Percentiles rank a stretch among this genome's conserved stretches.
These are phyloP conservation scores for Callyntrura sp. DNA, from an alignment of 2,888 invertebrate genomes.

Conservation along the genomic window DNA sequence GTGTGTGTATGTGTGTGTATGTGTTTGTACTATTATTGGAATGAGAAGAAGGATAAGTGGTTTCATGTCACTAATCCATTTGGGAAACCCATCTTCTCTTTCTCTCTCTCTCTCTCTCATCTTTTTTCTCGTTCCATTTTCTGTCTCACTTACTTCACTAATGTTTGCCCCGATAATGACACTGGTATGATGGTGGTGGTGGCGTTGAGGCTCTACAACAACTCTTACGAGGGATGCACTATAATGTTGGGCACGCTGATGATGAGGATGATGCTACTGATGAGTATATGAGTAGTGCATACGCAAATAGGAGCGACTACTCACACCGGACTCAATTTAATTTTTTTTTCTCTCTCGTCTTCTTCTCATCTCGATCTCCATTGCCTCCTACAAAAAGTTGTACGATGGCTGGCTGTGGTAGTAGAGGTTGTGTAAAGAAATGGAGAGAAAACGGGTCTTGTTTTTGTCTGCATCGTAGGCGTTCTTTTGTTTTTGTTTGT, in stretches of 20 bases:
- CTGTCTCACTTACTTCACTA: constrained; percentile 53
- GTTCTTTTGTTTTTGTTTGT: constrained; percentile 13
- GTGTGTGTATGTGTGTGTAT: not conserved
- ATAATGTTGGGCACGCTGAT: not conserved
- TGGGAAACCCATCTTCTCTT: constrained; percentile 72
- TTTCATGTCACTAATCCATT: constrained; percentile 78
- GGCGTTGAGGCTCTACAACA: constrained; percentile 7
- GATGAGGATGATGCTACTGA: not conserved
- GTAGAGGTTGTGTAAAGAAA: not conserved
- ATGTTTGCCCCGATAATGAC: constrained; percentile 74
- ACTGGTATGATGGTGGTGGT: constrained; percentile 22
- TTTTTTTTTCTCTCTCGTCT: not conserved
- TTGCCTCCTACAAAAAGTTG: not conserved
- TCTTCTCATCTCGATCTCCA: too few species aligned
- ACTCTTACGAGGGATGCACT: constrained; percentile 31
- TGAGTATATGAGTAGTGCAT: not conserved
- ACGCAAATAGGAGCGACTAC: not conserved
- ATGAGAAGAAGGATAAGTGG: constrained; percentile 68
- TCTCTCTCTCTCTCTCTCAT: constrained; percentile 9
- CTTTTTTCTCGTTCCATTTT: constrained; percentile 52
- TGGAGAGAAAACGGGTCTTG: not conserved
- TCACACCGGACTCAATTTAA: constrained; percentile 18
- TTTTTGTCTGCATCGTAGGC: constrained; percentile 8
- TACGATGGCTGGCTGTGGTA: not conserved
- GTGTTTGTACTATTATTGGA: constrained; percentile 51